Base-by-base conservation (phyloP, 2,797 vertebrate genomes). In the Geotrypetes seraphini region DNA sequence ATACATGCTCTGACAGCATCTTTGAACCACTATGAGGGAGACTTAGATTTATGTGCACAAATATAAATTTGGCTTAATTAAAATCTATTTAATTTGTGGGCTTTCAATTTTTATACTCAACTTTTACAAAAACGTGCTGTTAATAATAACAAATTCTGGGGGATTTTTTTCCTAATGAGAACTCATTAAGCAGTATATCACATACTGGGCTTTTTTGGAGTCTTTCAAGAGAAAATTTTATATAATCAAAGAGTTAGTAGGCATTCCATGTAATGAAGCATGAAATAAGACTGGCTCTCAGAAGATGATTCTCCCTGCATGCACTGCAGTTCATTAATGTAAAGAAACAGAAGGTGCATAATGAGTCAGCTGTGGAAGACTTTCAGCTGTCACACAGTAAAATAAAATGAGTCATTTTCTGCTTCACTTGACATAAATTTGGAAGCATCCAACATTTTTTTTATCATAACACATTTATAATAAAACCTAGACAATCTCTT, bases 261-360 rank as follows among this genome's bases (percentile, higher is more conserved):
- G 35, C 16, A 39, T 50, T 66, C 46, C 38, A 41, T 46, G 11
- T 55, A 60, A 53, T 31, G 33, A 29, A 40, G 39, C 18, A 26
- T 41, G 40, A 60, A 50, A 55, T 55, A 53, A 33, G 25, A 15
- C 36, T 34, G 30, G 20, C 28, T 46, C 25, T 46, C 19, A 9
- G 5, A 30, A 48, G 20, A 36, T 33, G 31, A 52, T 33, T 48
- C 35, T 43, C 14, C 26, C 28, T 34, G 19, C 16, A 36, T 37
- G 16, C 27, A 44, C 20, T 40, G 27, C 18, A 14, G 28, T 36
- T 39, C 39, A 47, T 33, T 49, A 58, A 51, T 40, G 21, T 27
- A 47, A 43, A 53, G 41, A 50, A 49, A 47, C 15, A 51, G 27
- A 7, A 12, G 31, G 32, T 37, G 34, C 31, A 48, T 44, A 55